Base-by-base conservation (phyloP, 2,113 vertebrate species). In the Dipodomys stephensi region DNA sequence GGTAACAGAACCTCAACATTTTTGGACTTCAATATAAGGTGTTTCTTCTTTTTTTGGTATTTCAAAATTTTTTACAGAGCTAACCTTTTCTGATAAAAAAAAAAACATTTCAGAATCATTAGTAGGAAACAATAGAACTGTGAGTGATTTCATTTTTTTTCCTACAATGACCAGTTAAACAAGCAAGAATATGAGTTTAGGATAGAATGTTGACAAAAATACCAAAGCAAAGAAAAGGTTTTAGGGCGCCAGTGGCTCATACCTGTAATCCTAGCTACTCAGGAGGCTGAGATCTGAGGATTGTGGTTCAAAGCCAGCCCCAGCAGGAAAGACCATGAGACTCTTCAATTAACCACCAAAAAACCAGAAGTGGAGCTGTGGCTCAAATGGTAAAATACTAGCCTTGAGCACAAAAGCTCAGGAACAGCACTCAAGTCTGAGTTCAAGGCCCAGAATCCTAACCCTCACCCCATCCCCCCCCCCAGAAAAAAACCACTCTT, bases 111-210 rank as follows among this genome's bases (percentile, higher is more conserved):
- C 84, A 32, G 8, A 82, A 7, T 91, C 73, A 83, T 88, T 95
- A 95, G 95, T 97, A 95, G 95, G 82, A 89, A 97, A 96, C 87
- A 96, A 91, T 1, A 94, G 64, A 96, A 93, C 72, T 12, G 57
- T 68, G 39, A 76, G 86, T 32, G 12, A 92, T 81, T 92, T 90
- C 95, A 96, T 96, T 97, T 97, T 49, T 49, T 46, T 96, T 96
- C 95, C 95, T 95, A 96, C 72, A 92, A 57, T 60, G 1, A 94
- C 87, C 91, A 97, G 90, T 96, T 96, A 97, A 97, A 98, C 44
- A 89, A 68, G 53, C 90, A 80, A 90, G 49, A 88, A 84, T 6
- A 19, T 30, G 64, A 62, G 23, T 19, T 49, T 49, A 22, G 30
- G 8, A 4, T 60, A 18, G 18, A 32, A 9, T 83, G 30, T 35